A percentile compares a stretch with the other conserved stretches of the same genome.
These are phyloP conservation scores for Geophilus truncorum DNA, from an alignment of 2,888 invertebrate species.

Conservation along the genomic window DNA sequence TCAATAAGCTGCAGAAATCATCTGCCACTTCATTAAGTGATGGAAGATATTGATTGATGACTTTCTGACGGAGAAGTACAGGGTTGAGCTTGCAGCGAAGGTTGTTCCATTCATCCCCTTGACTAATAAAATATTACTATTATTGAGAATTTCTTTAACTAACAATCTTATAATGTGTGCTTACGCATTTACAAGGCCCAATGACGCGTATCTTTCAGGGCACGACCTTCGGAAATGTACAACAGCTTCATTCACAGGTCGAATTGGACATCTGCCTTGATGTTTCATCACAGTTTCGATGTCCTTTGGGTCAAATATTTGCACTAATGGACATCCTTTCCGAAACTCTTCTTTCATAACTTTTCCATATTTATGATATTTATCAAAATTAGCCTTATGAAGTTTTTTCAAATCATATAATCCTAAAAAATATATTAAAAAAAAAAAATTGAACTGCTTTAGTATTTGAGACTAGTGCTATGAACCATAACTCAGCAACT, in stretches of 20 bases:
- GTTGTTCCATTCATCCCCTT: conserved; percentile 42
- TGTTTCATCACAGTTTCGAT: conserved; percentile 41
- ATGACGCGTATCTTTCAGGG: conserved; percentile 40
- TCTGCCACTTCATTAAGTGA: conserved; percentile 39
- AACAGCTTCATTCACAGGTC: conserved; percentile 42
- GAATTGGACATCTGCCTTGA: conserved; percentile 41
- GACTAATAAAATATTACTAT: too few relatives aligned
- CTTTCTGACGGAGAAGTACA: conserved; percentile 38
- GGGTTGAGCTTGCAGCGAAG: conserved; percentile 40
- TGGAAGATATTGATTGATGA: conserved; percentile 36
- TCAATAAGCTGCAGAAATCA: conserved; percentile 39
- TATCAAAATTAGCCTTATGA: conserved; percentile 42
- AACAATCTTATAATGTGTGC: background rate
- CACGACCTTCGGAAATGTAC: conserved; percentile 39
- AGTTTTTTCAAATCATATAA: conserved; percentile 35
- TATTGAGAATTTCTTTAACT: too few relatives aligned
- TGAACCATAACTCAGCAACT: background rate
- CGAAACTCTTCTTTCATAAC: conserved; percentile 42
- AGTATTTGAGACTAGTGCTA: background rate
- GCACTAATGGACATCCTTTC: conserved; percentile 40
- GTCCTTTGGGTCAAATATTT: conserved; percentile 42
- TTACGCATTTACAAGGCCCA: conserved; percentile 41
- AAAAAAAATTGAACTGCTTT: background rate
- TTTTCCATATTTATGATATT: conserved; percentile 41
- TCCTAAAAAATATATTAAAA: background rate